Evolutionary conservation across 2,113 vertebrate species (phyloP).

Genomic region (Guaruba guarouba): DNA sequence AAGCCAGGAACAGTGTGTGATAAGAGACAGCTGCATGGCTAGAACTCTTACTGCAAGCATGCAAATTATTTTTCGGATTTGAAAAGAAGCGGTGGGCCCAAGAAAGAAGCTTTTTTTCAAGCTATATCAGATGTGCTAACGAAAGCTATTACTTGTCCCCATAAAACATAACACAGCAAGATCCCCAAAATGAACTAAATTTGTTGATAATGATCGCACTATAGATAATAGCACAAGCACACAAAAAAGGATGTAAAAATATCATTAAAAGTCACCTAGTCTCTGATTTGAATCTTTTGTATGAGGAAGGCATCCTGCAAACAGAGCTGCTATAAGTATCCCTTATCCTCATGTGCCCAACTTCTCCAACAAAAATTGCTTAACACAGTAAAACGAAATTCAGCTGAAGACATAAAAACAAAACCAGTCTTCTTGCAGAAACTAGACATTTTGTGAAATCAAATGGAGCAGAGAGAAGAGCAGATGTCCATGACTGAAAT

Average conservation of each 20-base stretch:
- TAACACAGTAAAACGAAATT: not conserved
- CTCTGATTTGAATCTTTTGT: not conserved
- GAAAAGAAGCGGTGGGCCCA: not conserved
- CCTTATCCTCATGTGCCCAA: not conserved
- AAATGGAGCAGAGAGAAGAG: not conserved
- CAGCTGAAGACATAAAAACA: conserved; percentile 8
- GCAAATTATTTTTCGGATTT: conserved; percentile 25
- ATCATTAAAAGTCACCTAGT: not conserved
- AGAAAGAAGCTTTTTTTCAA: not conserved
- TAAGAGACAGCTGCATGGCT: conserved; percentile 39
- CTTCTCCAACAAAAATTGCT: not conserved
- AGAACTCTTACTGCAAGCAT: not conserved
- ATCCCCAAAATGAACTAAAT: not conserved
- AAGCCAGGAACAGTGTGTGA: conserved; percentile 34
- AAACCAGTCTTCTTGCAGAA: not conserved
- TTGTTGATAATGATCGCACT: not conserved
- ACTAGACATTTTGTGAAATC: not conserved
- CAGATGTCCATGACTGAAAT: not conserved
- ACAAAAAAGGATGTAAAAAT: not conserved
- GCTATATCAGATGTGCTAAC: not conserved
- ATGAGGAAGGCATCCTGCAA: not conserved
- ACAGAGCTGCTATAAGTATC: not conserved
- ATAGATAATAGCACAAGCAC: not conserved
- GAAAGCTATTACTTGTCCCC: not conserved
- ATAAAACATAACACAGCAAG: not conserved